Base-by-base conservation (phyloP, 53 echinoderm and acorn worm species). In the Apostichopus leukothele region DNA sequence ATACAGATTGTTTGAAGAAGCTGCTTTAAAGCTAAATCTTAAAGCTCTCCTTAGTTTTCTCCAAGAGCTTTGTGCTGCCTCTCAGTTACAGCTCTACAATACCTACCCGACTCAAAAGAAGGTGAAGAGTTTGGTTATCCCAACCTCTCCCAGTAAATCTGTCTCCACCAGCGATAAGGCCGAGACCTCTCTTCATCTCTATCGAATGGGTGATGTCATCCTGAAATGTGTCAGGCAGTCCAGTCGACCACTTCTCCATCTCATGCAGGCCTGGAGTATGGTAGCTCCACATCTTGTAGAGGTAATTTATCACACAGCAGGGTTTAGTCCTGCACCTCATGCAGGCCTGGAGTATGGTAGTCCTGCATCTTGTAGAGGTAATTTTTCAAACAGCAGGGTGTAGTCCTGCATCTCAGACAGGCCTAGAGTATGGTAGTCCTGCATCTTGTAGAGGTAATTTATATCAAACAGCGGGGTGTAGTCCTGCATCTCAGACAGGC, bases 141-240 rank as follows among this genome's bases (percentile, higher is more conserved):
- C 99, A n/a, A 99, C 99, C 51, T 95, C 95, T 13, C 99, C 99
- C 74, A 99, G 99, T 51, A 99, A 99, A 79, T 99, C 99, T 9
- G 89, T 99, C 61, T 92, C 93, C 25, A 99, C 94, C 26, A 90
- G 91, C 21, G 92, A 93, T 53, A 90, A 92, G 88, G 96, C 96
- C 10, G 96, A 93, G 86, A 99, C 96, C 5, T 99, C 99, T 3
- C 89, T 99, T 18, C 99, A 94, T 61, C 94, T 99, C 51, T 99
- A 94, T 90, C 88, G 96, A 68, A 90, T 99, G 89, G 96, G 94
- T 18, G 99, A 99, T 71, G 99, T 99, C 50, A 96, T 99, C 88
- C 92, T 99, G 73, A 96, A 93, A 60, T 96, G 96, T 53, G 93
- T 94, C 57, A 90, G 99, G 21, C 94, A 96, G 18, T 85, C 88